phyloP scores from a whole-genome alignment of 2,888 invertebrate species.

The Drosophila merina region DNA sequence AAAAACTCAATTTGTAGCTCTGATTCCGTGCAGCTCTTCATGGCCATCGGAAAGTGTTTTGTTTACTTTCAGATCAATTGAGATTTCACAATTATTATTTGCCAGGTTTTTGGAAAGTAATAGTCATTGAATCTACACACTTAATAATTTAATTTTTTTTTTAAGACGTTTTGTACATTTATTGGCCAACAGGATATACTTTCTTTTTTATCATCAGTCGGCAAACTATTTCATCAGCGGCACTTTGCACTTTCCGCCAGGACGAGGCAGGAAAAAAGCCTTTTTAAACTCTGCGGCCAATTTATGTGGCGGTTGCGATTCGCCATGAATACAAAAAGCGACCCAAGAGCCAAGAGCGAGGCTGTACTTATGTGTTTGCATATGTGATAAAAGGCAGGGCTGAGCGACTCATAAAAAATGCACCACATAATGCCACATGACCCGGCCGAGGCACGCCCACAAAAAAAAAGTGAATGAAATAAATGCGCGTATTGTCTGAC shows the following conservation, averaged over 20 bases:
- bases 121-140: background rate
- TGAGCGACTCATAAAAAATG: constrained; percentile 69
- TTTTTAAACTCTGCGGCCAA: constrained; percentile 54
- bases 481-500: constrained; percentile 55
- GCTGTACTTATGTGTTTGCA: constrained; percentile 59
- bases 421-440: constrained; percentile 73
- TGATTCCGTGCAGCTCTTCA: background rate
- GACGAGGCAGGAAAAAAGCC: constrained; percentile 21
- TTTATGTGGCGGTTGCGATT: constrained; percentile 60
- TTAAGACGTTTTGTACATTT: background rate
- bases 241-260: constrained; percentile 22
- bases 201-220: constrained; percentile 7
- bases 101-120: background rate
- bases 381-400: constrained; percentile 73
- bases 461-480: constrained; percentile 40
- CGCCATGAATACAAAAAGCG: constrained; percentile 43
- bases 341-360: constrained; percentile 7
- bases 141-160: background rate
- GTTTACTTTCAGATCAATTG: background rate
- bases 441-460: constrained; percentile 61
- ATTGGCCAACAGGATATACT: constrained; percentile 13
- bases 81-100: background rate
- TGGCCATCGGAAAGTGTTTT: background rate
- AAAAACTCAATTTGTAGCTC: constrained; percentile 10
- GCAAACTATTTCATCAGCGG: constrained; percentile 29